Percentiles rank a stretch among this genome's conserved stretches.
Evolutionary conservation across 1,140 invertebrate genomes (phyloP).

Genomic region (Cardiocondyla obscurior): DNA sequence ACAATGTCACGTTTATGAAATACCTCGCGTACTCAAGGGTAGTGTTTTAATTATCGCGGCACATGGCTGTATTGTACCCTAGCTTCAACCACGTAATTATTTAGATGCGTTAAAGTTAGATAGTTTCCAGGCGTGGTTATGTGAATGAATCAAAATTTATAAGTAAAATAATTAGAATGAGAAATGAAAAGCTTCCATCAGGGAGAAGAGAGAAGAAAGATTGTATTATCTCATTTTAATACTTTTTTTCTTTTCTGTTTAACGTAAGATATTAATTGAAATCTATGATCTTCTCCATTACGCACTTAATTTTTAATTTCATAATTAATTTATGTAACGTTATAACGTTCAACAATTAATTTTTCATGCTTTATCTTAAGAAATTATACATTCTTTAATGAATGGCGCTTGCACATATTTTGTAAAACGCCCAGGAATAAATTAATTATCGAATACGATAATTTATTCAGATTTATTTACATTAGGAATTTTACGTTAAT

Average conservation of each 20-base stretch:
- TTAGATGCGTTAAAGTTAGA: background rate
- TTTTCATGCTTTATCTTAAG: background rate
- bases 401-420: background rate
- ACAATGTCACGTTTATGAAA: constrained; percentile 15
- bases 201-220: background rate
- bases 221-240: background rate
- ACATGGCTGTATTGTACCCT: background rate
- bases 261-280: background rate
- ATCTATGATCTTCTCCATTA: background rate
- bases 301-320: background rate
- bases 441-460: background rate
- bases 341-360: background rate
- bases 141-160: background rate
- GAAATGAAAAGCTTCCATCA: background rate
- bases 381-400: background rate
- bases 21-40: constrained; percentile 3
- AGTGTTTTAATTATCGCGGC: constrained; percentile 26
- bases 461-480: background rate
- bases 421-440: background rate
- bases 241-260: background rate
- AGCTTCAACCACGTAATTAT: constrained; percentile 18
- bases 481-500: background rate
- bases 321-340: background rate
- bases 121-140: background rate
- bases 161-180: background rate